Evolutionary conservation across 2,113 vertebrate species (phyloP), one percentile per base, ranked within the genome.

Genomic region (Pluvialis apricaria): DNA sequence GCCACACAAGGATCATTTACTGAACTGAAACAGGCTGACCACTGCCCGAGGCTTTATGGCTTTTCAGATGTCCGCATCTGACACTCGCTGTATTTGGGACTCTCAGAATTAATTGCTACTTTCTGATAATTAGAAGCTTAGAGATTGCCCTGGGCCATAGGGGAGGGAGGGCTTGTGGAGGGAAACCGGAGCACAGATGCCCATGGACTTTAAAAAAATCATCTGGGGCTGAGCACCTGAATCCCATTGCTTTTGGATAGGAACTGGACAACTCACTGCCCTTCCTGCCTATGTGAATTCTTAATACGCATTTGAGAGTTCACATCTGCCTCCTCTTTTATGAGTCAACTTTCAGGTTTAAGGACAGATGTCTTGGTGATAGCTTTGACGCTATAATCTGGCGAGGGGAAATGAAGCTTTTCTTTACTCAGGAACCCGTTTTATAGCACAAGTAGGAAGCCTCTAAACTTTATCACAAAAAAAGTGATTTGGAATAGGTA

Each of bases 331-430:
- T 66, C 47, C 91, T 61, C 70, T 87, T 89, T 65, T 40, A 34
- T 5, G 19, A 92, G 64, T 6, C 66, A 52, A 1, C 68, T n/a
- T 70, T 9, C 69, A 91, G 68, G 52, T 80, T 95, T 75, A 65
- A 92, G 94, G 93, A 91, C 70, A 84, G 64, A 88, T 79, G 77
- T 58, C 73, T 45, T 34, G 2, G 60, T 66, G 77, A 87, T 60
- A 55, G n/a, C 80, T 75, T 44, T 16, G 57, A 85, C 11, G 2
- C 81, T 73, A 5, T 32, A 51, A 90, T 73, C 64, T 72, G 45
- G 44, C 42, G 31, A 89, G 77, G 83, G 84, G 91, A 96, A 96
- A 97, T 85, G 58, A 94, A 93, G 75, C 38, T 96, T 96, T 88
- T 64, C 91, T 82, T 80, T 93, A 36, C 88, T 60, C 72, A 86